Conservation (phyloP, 2,888 invertebrate genomes). For the Pristionchus fissidentatus region DNA sequence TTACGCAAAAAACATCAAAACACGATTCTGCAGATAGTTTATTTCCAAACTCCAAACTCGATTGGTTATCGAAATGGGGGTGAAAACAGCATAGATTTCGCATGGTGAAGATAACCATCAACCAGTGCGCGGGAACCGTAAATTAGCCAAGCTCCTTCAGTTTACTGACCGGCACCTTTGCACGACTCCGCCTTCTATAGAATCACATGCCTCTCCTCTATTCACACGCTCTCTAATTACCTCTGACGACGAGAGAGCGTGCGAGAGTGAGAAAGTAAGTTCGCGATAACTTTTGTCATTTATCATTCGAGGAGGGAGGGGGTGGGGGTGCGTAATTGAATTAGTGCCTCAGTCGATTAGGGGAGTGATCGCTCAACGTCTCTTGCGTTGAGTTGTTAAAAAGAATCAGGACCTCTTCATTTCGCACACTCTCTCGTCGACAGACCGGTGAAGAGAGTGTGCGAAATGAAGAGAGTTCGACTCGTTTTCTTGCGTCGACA, state of each 20-base stretch:
- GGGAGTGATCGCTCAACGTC: no score
- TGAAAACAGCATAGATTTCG: no score
- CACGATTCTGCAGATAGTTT: no score
- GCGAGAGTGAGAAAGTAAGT: not conserved
- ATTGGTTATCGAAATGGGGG: no score
- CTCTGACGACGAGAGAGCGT: not conserved
- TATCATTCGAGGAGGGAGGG: not conserved
- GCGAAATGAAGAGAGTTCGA: no score
- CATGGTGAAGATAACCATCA: no score
- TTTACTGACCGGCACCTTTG: not conserved
- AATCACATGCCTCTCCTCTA: not conserved
- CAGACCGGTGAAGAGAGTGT: no score
- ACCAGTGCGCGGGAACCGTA: not conserved
- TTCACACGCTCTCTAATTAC: not conserved
- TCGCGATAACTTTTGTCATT: not conserved
- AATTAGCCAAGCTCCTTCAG: not conserved
- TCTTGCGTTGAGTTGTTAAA: no score
- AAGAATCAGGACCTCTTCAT: not conserved
- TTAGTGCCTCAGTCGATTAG: not conserved
- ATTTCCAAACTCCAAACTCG: no score
- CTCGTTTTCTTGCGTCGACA: no score
- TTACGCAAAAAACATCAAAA: no score
- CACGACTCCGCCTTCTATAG: not conserved
- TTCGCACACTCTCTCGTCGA: not conserved
- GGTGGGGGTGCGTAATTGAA: constrained; percentile 8